Base-by-base conservation (phyloP, 2,797 vertebrate genomes). In the Pelobates cultripes region DNA sequence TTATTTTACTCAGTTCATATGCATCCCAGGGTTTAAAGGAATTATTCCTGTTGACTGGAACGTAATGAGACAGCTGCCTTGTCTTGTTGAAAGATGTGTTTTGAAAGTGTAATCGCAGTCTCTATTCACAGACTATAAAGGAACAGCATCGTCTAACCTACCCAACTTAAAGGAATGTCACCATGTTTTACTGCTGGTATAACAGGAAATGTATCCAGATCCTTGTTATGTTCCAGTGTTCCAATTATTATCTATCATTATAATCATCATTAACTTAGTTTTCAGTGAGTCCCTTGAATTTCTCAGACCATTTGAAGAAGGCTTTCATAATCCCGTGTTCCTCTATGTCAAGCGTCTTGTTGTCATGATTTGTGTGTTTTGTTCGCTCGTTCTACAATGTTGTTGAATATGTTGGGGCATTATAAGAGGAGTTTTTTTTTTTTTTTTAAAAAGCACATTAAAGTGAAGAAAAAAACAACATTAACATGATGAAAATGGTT, bases 101-200 rank as follows among this genome's bases (percentile, higher is more conserved):
- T 45, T 80, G 75, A 77, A 77, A 82, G 76, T 71, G 47, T 84
- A 28, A 82, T 87, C 78, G 69, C 76, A 82, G 51, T 73, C 86
- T 67, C 78, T 77, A 66, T 83, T 8, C 69, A 9, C 15, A 70
- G 12, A 1, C 63, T 67, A 84, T 66, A 53, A 57, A 71, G 77
- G 43, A n/a, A 40, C 43, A 40, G 28, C 17, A 51, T 66, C 68
- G 44, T 47, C 45, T 43, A 44, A 75, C 72, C 28, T 47, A 51
- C n/a, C 81, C 77, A 61, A 41, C 71, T 47, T n/a, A 71, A 70
- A 71, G 64, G 60, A 45, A 75, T 80, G 73, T 72, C 73, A 66
- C 17, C 28, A 44, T 71, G 28, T 76, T 57, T 63, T 75, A 60
- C 57, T 42, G 42, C 13, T 44, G 6, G 42, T 75, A 81, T 76